phyloP scores from a whole-genome alignment of 2,113 vertebrate genomes.

The Isichthys henryi region DNA sequence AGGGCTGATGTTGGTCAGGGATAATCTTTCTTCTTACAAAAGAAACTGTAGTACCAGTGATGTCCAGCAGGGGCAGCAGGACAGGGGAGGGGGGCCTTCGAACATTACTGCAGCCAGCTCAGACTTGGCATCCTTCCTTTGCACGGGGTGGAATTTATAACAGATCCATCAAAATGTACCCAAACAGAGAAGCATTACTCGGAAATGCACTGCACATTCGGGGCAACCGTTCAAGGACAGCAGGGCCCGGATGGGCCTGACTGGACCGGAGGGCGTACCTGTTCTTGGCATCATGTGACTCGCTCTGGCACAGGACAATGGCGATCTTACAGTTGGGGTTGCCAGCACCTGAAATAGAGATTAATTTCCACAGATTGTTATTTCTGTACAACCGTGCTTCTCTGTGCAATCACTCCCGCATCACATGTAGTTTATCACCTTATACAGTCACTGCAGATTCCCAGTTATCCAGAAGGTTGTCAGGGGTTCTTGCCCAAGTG shows the following conservation, averaged over 20 bases:
- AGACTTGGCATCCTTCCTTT: not conserved
- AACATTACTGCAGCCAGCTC: not conserved
- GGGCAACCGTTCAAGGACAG: not conserved
- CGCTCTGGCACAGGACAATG: constrained; percentile 80
- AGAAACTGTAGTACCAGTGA: not conserved
- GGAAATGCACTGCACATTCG: not conserved
- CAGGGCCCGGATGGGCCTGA: not conserved
- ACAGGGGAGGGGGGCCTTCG: not conserved
- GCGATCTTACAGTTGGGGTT: constrained; percentile 76
- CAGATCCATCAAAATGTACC: too few relatives aligned
- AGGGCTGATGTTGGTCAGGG: not conserved
- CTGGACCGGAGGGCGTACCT: constrained; percentile 59
- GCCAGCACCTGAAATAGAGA: constrained; percentile 71
- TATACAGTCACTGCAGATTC: not conserved
- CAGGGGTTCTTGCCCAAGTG: not conserved
- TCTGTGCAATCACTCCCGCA: not conserved
- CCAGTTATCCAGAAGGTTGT: too few relatives aligned
- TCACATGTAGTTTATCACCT: not conserved
- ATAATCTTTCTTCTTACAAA: not conserved
- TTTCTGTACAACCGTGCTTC: not conserved
- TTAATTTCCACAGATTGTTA: not conserved
- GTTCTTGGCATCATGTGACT: constrained; percentile 38
- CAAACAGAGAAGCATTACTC: not conserved
- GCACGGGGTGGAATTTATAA: not conserved
- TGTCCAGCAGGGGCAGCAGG: not conserved